These are phyloP conservation scores for Huso huso DNA, from an alignment of 2,797 vertebrate species.

Conservation along the genomic window DNA sequence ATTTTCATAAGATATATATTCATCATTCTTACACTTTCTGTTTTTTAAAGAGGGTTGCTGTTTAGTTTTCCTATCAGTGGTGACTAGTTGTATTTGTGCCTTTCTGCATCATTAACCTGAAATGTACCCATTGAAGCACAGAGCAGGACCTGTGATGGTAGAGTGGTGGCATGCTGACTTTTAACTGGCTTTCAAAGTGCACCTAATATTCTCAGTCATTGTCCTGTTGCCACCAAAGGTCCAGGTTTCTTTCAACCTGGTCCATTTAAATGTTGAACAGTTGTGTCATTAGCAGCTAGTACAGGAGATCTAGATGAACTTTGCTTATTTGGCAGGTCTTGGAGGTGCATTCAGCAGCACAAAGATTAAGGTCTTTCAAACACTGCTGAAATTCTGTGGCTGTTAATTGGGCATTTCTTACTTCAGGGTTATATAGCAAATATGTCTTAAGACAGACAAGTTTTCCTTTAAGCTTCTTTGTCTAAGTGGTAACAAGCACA, in stretches of 20 bases:
- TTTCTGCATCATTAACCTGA: too few species aligned
- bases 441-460: constrained; percentile 18
- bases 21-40: constrained; percentile 51
- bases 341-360: constrained; percentile 13
- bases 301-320: not conserved
- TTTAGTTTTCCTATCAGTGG: constrained; percentile 19
- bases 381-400: constrained; percentile 3
- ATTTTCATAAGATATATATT: constrained; percentile 34
- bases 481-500: not conserved
- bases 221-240: not conserved
- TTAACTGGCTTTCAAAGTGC: too few species aligned
- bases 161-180: too few species aligned
- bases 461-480: constrained; percentile 16
- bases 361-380: constrained; percentile 9
- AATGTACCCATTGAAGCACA: too few species aligned
- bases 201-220: too few species aligned
- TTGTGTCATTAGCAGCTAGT: too few species aligned
- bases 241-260: too few species aligned
- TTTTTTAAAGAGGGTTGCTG: constrained; percentile 13
- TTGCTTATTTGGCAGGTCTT: not conserved
- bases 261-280: too few species aligned
- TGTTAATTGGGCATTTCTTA: constrained; percentile 12
- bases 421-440: not conserved
- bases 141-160: too few species aligned
- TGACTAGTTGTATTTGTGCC: too few species aligned